Evolutionary conservation across 2,113 vertebrate genomes (phyloP).

Genomic region (Cryptotis parvus): DNA sequence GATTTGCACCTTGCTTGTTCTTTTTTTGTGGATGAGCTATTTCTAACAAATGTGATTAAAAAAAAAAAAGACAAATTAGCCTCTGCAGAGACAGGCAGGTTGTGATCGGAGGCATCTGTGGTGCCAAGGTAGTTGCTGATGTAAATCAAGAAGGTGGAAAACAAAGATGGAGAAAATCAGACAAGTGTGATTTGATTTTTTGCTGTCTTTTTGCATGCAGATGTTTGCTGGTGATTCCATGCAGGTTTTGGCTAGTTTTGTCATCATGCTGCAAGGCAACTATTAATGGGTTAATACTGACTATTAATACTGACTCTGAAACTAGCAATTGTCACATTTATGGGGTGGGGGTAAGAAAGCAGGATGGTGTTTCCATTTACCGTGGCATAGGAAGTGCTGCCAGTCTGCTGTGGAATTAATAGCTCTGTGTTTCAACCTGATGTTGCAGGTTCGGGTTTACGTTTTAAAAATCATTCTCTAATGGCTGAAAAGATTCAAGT

Average conservation of each 20-base stretch:
- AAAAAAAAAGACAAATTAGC: slow-evolving; percentile 21
- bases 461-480: neutral
- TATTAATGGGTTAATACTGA: neutral
- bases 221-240: neutral
- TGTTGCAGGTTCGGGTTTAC: neutral
- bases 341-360: neutral
- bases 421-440: neutral
- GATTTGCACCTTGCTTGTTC: neutral
- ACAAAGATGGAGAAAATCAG: neutral
- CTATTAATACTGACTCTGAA: neutral
- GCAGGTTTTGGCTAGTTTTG: neutral
- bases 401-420: neutral
- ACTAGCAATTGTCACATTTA: neutral
- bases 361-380: neutral
- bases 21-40: slow-evolving; percentile 11
- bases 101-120: neutral
- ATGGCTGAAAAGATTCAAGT: neutral
- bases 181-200: neutral
- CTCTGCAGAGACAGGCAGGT: neutral
- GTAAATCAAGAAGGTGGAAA: neutral
- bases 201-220: neutral
- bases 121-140: neutral
- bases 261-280: neutral
- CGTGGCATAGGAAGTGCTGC: neutral
- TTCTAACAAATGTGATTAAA: neutral